These are phyloP conservation scores for Pyrgilauda ruficollis DNA, from an alignment of 2,113 vertebrate genomes.

Conservation along the genomic window DNA sequence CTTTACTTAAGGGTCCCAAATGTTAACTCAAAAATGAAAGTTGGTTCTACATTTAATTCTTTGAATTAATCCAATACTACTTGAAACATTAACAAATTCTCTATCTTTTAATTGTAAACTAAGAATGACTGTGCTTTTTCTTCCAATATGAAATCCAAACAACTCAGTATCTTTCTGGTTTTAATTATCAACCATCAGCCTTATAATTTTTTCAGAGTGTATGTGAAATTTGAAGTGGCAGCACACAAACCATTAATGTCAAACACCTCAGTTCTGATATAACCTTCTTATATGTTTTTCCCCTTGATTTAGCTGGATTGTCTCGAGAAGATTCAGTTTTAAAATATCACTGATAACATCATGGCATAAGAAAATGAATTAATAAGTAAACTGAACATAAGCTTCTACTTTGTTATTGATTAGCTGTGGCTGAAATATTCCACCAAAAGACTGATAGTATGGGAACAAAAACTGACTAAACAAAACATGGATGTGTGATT, in stretches of 20 bases:
- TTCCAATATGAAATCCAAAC: background rate
- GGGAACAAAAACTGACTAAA: background rate
- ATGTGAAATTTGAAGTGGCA: background rate
- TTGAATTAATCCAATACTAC: background rate
- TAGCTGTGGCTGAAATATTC: background rate
- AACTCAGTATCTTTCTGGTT: background rate
- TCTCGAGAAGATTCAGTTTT: background rate
- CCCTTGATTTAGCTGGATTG: background rate
- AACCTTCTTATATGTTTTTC: background rate
- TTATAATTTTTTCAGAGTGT: background rate
- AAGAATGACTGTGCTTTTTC: background rate
- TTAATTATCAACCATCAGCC: background rate
- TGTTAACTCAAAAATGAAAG: background rate
- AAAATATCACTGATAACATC: background rate
- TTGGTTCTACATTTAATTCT: constrained; percentile 1
- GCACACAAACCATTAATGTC: background rate
- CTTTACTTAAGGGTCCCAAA: background rate
- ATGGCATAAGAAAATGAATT: background rate
- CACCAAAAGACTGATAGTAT: background rate
- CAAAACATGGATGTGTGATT: background rate
- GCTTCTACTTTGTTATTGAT: background rate
- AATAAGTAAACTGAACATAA: background rate
- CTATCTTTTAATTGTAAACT: background rate
- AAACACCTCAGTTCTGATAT: background rate
- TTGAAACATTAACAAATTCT: background rate